Conservation (phyloP, 2,888 invertebrate genomes). For the Pilophorus perplexus region DNA sequence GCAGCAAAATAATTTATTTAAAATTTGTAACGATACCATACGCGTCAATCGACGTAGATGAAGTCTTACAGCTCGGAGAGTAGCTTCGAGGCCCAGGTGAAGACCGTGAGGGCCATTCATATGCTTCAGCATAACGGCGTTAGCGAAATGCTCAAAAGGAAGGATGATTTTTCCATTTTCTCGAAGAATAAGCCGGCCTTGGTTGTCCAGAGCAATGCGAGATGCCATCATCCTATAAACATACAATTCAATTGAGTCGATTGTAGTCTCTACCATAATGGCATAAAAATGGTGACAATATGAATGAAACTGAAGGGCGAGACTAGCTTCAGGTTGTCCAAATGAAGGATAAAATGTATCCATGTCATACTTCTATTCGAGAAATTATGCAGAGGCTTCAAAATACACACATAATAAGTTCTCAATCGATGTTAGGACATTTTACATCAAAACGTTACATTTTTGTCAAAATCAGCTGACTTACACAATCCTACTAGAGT, state of each 20-base stretch:
- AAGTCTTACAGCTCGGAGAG: conserved; percentile 71
- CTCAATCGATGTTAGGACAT: too few species aligned
- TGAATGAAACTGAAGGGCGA: too few species aligned
- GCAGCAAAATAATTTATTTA: not conserved
- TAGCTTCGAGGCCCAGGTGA: conserved; percentile 79
- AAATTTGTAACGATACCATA: not conserved
- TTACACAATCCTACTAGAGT: too few species aligned
- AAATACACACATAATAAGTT: too few species aligned
- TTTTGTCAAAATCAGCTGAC: too few species aligned
- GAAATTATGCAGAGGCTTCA: too few species aligned
- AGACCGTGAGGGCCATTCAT: conserved; percentile 86
- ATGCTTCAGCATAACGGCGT: conserved; percentile 86
- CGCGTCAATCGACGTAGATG: not conserved
- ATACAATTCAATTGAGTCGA: not conserved
- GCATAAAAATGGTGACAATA: too few species aligned
- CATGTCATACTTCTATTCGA: too few species aligned
- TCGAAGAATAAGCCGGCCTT: conserved; percentile 75
- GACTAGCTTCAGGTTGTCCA: too few species aligned
- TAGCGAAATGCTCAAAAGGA: conserved; percentile 86
- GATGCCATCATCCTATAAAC: conserved; percentile 76
- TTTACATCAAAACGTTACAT: too few species aligned
- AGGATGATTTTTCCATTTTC: conserved; percentile 87
- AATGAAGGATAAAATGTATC: too few species aligned
- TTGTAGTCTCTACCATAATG: not conserved
- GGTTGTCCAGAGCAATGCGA: conserved; percentile 76